Base-by-base conservation (phyloP, 2,888 invertebrate genomes). In the Toxonevra muliebris region DNA sequence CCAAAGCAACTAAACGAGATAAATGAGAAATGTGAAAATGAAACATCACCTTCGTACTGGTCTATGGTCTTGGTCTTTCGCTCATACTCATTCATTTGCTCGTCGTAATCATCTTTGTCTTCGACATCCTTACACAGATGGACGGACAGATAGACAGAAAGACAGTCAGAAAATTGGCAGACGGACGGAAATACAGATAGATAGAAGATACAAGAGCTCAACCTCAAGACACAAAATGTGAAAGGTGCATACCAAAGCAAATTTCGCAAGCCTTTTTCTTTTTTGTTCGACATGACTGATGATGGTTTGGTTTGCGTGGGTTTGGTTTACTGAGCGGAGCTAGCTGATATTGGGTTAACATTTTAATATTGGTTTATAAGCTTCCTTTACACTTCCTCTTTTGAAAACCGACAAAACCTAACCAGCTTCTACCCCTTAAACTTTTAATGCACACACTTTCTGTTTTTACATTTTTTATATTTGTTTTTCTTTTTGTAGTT, bases 21-120 rank as follows among this genome's bases (percentile, higher is more conserved):
- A 82, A 82, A 81, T 81, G 82, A 76, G 80, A 78, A 79, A 81
- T 80, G 80, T 75, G 77, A 81, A 82, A 81, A 81, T 82, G 80
- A 82, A 82, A 78, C 82, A 80, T 81, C 78, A 80, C 78, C 79
- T 81, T 78, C 73, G 74, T 74, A 60, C 50, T n/a, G 20, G 41
- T 1, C 55, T 30, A 61, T 53, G 20, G 65, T 45, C 54, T 48
- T 30, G 30, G 30, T 30, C 30, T 7, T 30, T 9, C 30, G 30
- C 50, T 42, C 43, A 54, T 10, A 9, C 54, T 43, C 42, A 19
- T 42, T 12, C 55, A 41, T 30, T 50, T 13, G 30, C 7, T 54
- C 12, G 43, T 43, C 52, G 48, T 15, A 48, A 15, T 15, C 40
- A 40, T n/a, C 55, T 11, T 43, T 30, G 45, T 7, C 63, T 43